Percentiles rank a stretch among this genome's conserved stretches.
phyloP scores from a whole-genome alignment of 2,888 invertebrate genomes.

The Lepidochrysops patricia region DNA sequence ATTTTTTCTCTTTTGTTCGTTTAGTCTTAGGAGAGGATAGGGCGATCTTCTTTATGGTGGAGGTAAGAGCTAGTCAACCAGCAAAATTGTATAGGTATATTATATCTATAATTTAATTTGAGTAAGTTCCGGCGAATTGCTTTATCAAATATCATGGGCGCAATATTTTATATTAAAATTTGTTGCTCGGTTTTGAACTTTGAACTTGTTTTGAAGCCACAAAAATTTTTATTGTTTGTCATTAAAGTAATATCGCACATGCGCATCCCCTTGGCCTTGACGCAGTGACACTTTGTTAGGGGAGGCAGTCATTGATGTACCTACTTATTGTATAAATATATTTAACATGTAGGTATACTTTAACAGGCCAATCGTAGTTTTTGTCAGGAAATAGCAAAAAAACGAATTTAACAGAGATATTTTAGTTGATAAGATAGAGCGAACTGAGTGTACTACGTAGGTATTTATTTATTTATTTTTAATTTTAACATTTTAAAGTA shows the following conservation, averaged over 20 bases:
- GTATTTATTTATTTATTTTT: too few species aligned
- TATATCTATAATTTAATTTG: background rate
- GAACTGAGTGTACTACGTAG: too few species aligned
- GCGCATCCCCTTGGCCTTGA: conserved; percentile 60
- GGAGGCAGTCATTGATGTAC: conserved; percentile 20
- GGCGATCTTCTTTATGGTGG: background rate
- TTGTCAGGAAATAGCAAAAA: too few species aligned
- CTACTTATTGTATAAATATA: background rate
- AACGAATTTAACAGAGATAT: too few species aligned
- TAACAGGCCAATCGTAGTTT: too few species aligned
- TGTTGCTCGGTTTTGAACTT: background rate
- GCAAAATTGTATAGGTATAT: background rate
- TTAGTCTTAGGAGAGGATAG: background rate
- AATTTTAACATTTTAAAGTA: too few species aligned
- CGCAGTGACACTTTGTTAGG: conserved; percentile 37
- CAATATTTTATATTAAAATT: background rate
- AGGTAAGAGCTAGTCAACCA: background rate
- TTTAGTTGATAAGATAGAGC: too few species aligned
- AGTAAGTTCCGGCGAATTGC: background rate
- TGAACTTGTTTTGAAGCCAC: conserved; percentile 27
- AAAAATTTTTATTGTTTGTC: conserved; percentile 49
- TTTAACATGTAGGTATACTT: background rate
- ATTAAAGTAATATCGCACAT: conserved; percentile 50
- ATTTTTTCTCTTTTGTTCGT: background rate
- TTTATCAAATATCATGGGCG: background rate